Conservation (phyloP, 2,113 vertebrate species). For the Pluvialis apricaria region DNA sequence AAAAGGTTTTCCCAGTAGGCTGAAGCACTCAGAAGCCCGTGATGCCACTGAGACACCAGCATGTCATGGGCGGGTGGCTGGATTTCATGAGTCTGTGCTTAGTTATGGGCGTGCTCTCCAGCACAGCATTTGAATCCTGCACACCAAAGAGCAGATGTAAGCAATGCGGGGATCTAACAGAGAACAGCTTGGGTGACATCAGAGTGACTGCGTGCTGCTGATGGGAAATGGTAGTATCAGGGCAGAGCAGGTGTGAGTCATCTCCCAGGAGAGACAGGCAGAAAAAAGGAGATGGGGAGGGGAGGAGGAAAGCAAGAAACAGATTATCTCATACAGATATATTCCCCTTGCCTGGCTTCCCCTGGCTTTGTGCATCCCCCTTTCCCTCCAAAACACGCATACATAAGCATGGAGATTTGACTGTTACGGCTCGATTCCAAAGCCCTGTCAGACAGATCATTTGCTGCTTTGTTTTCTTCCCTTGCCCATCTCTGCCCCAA, state of each 20-base stretch:
- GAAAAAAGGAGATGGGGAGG: slow-evolving; percentile 16
- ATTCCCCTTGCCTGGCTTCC: background rate
- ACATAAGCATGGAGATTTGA: background rate
- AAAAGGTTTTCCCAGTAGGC: background rate
- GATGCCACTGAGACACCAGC: slow-evolving; percentile 13
- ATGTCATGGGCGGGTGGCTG: slow-evolving; percentile 25
- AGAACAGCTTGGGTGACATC: slow-evolving; percentile 74
- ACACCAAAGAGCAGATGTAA: slow-evolving; percentile 67
- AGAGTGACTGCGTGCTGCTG: slow-evolving; percentile 67
- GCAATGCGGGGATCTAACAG: slow-evolving; percentile 68
- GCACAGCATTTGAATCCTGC: slow-evolving; percentile 11
- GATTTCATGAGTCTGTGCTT: slow-evolving; percentile 4
- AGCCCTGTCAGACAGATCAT: slow-evolving; percentile 3
- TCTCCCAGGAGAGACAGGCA: slow-evolving; percentile 65
- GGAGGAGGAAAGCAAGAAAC: slow-evolving; percentile 47
- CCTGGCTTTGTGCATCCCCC: background rate
- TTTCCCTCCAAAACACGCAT: background rate
- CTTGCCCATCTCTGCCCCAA: slow-evolving; percentile 27
- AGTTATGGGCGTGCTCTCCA: slow-evolving; percentile 23
- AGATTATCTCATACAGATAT: slow-evolving; percentile 64
- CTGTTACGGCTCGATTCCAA: background rate
- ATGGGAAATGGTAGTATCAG: slow-evolving; percentile 69
- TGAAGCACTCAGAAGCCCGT: slow-evolving; percentile 21
- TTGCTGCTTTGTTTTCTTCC: slow-evolving; percentile 27
- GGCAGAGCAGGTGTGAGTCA: slow-evolving; percentile 77